Base-by-base conservation (phyloP, 2,888 invertebrate genomes). In the Ferdinandea cuprea region DNA sequence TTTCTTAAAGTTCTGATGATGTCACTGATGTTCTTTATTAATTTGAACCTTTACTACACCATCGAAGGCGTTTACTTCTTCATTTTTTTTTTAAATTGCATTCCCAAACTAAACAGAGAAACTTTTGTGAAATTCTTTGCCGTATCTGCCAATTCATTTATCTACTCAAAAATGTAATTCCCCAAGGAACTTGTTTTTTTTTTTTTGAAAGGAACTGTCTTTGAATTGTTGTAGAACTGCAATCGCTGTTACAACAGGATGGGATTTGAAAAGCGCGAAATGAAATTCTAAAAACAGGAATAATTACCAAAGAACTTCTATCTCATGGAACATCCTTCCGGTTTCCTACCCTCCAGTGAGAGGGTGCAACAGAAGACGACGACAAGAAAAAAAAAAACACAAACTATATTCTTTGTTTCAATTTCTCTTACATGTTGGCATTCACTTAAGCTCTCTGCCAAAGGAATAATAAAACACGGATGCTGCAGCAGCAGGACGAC, bases 381-480 rank as follows among this genome's bases (percentile, higher is more conserved):
- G 37, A 9, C 35, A 17, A 9, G 28, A n/a, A 5, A 17, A 42
- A 17, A 7, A 48, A 37, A 21, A 15, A 50, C 21, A 52, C 52
- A 11, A 25, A 25, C 25, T 19, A 28, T 15, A 30, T 72, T 44
- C 72, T 61, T 72, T 72, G 72, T 72, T 54, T 72, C 63, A 54
- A 35, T 32, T 72, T 17, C 52, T 44, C 46, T 42, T 63, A 44
- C 52, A 28, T 63, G 61, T 54, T 63, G 44, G 61, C 52, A 72
- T 72, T 35, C 44, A 35, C 72, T 32, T 32, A 30, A 25, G 25
- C 25, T 1, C 32, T 54, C 25, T 44, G 61, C 72, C 25, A 63
- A 72, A 44, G 72, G 63, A 63, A 63, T 72, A 72, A 71, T 61
- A 61, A 61, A 61, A 61, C 44, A 63, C 25, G 54, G n/a, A 54